Evolutionary conservation across 2,797 vertebrate genomes (phyloP), one percentile per base, ranked within the genome.

Genomic region (Erethizon dorsatum): DNA sequence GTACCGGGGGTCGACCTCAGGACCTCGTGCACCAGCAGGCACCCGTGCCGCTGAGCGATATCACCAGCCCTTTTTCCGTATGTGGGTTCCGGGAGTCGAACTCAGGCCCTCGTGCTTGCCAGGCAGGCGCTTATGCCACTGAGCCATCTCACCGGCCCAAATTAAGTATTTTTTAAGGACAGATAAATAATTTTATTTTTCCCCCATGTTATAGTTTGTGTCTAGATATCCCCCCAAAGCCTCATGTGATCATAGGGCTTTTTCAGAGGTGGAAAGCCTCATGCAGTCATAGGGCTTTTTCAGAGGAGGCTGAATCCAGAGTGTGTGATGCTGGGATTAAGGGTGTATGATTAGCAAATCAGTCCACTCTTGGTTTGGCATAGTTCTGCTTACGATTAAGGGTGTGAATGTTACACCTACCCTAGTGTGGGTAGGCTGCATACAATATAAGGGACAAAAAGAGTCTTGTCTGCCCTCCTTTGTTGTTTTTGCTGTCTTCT

Each of bases 151-250:
- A 41, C 37, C 37, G 37, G 37, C 37, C 37, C 67, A 94, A 97
- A 79, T 79, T 71, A 91, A 41, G 4, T 89, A 10, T 84, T 71
- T 78, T 80, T 96, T 95, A 91, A 94, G 89, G 33, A 24, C 85
- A 88, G 63, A 37, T 88, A 88, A 90, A 33, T 89, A 83, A 90
- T 91, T 92, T 94, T 92, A 61, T 91, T 63, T 67, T 73, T 59
- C 18, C 4, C 20, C 15, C 20, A 59, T 59, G 7, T 61, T 61
- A 26, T 26, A 61, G 59, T 61, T 61, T 61, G 59, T 61, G 59
- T 61, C 59, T 61, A 61, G 59, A 61, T 61, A 8, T 61, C 8
- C 59, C 59, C 24, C 59, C 59, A 56, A 18, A 17, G 56, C 31
- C 33, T 67, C 65, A 18, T n/a, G 14, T n/a, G 56, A 18, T 20